These are phyloP conservation scores for Thunnus thynnus DNA, from an alignment of 2,113 vertebrate species.

Conservation along the genomic window DNA sequence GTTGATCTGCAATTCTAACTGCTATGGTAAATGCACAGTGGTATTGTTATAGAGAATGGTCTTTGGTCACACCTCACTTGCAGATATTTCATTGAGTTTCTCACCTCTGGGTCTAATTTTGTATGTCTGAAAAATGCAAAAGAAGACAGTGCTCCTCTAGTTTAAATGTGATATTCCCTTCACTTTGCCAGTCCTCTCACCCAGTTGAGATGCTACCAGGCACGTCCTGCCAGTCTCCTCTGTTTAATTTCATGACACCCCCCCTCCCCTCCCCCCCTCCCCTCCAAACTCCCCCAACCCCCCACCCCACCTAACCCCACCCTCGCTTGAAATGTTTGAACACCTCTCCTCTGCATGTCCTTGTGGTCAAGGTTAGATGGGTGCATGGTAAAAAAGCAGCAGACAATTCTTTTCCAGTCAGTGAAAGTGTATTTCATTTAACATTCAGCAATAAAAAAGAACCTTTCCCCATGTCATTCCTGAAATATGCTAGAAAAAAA, in stretches of 20 bases:
- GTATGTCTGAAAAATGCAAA: constrained; percentile 80
- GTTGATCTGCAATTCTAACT: constrained; percentile 57
- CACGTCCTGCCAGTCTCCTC: constrained; percentile 59
- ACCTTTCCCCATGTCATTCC: constrained; percentile 84
- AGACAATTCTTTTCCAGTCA: constrained; percentile 92
- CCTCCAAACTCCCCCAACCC: neutral
- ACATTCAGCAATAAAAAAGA: constrained; percentile 97
- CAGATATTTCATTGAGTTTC: constrained; percentile 65
- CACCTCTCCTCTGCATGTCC: constrained; percentile 94
- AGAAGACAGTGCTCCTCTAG: constrained; percentile 78
- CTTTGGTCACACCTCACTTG: constrained; percentile 68
- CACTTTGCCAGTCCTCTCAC: constrained; percentile 58
- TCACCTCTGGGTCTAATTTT: constrained; percentile 78
- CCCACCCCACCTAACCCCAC: constrained; percentile 45
- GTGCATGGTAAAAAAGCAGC: constrained; percentile 98
- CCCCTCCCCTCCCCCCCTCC: neutral
- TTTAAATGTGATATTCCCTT: constrained; percentile 75
- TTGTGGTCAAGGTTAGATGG: constrained; percentile 98
- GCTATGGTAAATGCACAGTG: constrained; percentile 73
- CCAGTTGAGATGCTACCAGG: constrained; percentile 61
- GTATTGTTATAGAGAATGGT: constrained; percentile 64
- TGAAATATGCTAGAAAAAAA: constrained; percentile 92
- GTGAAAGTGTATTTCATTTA: constrained; percentile 95
- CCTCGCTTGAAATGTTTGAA: constrained; percentile 85
- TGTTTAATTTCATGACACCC: constrained; percentile 67